Evolutionary conservation across 2,797 vertebrate species (phyloP).

Genomic region (Hybognathus amarus): DNA sequence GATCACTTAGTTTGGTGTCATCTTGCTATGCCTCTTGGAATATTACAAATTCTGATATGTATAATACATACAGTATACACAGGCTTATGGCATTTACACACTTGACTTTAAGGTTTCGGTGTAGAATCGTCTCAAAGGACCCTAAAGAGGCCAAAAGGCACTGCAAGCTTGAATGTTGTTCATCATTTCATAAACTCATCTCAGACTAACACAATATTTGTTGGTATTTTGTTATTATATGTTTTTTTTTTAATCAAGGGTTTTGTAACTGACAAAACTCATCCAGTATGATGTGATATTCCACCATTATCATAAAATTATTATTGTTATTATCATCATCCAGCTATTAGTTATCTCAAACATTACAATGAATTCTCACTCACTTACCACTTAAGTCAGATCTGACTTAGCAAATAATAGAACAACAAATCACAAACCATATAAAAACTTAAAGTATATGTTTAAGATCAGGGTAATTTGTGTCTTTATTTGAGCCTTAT

Average conservation of each 20-base stretch:
- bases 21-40: conserved; percentile 58
- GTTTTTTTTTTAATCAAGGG: too few species aligned
- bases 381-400: neutral
- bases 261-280: conserved; percentile 1
- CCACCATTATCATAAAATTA: neutral
- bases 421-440: neutral
- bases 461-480: neutral
- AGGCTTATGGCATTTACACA: neutral
- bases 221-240: neutral
- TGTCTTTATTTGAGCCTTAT: neutral
- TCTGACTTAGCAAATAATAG: neutral
- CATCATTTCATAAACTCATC: conserved; percentile 53
- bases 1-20: conserved; percentile 28
- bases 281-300: neutral
- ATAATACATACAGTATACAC: neutral
- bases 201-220: conserved; percentile 62
- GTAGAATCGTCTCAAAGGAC: neutral
- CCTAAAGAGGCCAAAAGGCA: conserved; percentile 53
- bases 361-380: neutral
- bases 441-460: neutral
- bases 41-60: neutral
- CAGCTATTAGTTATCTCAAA: neutral
- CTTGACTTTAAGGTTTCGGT: neutral
- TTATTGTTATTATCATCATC: neutral
- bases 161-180: conserved; percentile 60